Base-by-base conservation (phyloP, 2,888 invertebrate genomes). In the Thecophora atra region DNA sequence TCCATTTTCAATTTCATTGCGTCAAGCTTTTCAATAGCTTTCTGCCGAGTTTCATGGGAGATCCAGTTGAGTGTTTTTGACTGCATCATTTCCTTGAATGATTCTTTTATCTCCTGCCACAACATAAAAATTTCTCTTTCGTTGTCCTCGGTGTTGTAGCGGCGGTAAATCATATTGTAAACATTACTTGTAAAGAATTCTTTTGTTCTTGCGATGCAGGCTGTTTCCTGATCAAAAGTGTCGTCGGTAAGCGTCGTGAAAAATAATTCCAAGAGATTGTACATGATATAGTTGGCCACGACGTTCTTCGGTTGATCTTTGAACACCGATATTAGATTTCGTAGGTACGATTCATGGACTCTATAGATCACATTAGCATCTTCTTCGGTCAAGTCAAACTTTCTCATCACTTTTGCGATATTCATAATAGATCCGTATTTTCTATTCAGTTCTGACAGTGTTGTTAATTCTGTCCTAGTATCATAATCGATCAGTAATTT, bases 221-320 rank as follows among this genome's bases (percentile, higher is more conserved):
- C 56, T 0, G 76, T 24, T 1, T 76, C 73, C 4, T 78, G 76
- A 4, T 73, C 73, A 1, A 74, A 60, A 6, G 28, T 19, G 8
- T 75, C 74, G 11, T 76, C 72, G 1, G 71, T 64, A 0, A 77
- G 70, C 1, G 77, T 62, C 4, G 78, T 62, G 21, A 77, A 64
- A 66, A 86, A 84, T 0, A 77, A 70, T 3, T 74, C 52, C 13
- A 85, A 65, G 1, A 86, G 68, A 1, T 74, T 76, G 60, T 78
- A 86, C 72, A 81, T 82, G 17, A 86, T 80, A 52, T 85, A 85
- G 75, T 85, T 84, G 42, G 85, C 86, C 8, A 85, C 30, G 6
- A 74, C 75, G 0, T 74, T 73, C 4, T 77, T 78, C 0, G 82
- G 75, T 0, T 81, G 81, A 4, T 5, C 64, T 3, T 67, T 37